Base-by-base conservation (phyloP, 92 coral and sea anemone genomes). In the Heteractis magnifica region DNA sequence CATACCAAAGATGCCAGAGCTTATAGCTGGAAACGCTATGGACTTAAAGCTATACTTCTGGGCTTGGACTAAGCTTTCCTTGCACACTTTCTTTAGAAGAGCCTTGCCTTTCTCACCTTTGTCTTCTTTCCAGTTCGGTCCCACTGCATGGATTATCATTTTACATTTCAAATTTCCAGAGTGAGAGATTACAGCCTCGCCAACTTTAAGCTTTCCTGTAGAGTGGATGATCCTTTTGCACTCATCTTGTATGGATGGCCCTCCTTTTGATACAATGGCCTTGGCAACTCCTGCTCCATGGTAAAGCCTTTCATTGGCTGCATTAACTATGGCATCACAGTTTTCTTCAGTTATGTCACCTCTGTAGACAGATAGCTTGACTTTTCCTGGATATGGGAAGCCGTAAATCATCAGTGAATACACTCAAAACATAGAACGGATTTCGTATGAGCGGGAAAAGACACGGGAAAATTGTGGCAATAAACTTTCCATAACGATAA, bases 181-280 rank as follows among this genome's bases (percentile, higher is more conserved):
- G 0, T 48, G 77, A 0, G 98, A 94, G 4, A 49, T 0, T 9
- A 82, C 87, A 3, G 86, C 94, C 0, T 94, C 95, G 4, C 94
- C 93, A 55, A 55, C 89, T 48, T 87, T 82, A 0, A 93, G 83
- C 49, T 71, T 23, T 0, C 56, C 56, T 74, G 56, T 79, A n/a
- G 91, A 81, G 12, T 52, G 14, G 6, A 86, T 72, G n/a, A 88
- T 79, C 10, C 65, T 44, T 6, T 8, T 75, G 21, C 92, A 86
- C 71, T 92, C 93, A n/a, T 90, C 78, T 41, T 76, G 84, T 14
- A 95, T 92, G 1, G 71, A 21, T 0, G 18, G 12, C 13, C 98
- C 98, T 80, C 95, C 98, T 76, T 84, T 95, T 58, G 86, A 83
- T 18, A 88, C 89, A 10, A 95, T 95, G 18, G 98, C 95, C 55